Evolutionary conservation across 2,113 vertebrate genomes (phyloP).

Genomic region (Periophthalmus modestus): DNA sequence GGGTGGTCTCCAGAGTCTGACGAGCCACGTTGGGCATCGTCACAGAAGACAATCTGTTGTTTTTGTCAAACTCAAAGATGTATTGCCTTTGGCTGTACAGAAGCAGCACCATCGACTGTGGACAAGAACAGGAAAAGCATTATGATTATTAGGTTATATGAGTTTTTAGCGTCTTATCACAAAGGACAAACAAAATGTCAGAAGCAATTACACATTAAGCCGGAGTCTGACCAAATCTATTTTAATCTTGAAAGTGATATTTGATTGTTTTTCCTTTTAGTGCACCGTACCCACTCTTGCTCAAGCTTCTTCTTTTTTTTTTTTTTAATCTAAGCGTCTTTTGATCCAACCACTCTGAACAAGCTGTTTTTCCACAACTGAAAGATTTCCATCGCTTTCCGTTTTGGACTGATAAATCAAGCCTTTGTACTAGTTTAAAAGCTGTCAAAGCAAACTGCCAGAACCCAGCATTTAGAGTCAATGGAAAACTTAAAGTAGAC

Average conservation of each 20-base stretch:
- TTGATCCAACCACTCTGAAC: slow-evolving; percentile 32
- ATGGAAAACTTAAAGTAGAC: slow-evolving; percentile 20
- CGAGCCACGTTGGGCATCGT: slow-evolving; percentile 98
- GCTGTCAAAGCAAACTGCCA: slow-evolving; percentile 36
- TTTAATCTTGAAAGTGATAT: slow-evolving; percentile 31
- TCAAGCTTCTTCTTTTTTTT: slow-evolving; percentile 23
- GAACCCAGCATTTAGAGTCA: slow-evolving; percentile 19
- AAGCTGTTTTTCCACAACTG: slow-evolving; percentile 16
- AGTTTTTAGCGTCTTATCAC: background rate
- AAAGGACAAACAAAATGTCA: slow-evolving; percentile 26
- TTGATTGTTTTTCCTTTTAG: slow-evolving; percentile 38
- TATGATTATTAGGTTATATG: background rate
- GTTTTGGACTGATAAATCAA: slow-evolving; percentile 41
- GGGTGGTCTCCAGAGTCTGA: slow-evolving; percentile 91
- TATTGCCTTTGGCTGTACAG: slow-evolving; percentile 98
- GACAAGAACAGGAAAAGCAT: slow-evolving; percentile 22
- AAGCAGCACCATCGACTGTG: slow-evolving; percentile 95
- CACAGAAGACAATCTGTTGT: slow-evolving; percentile 90
- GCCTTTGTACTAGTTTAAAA: slow-evolving; percentile 35
- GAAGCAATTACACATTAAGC: slow-evolving; percentile 24
- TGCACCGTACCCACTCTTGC: slow-evolving; percentile 31
- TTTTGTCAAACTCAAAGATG: slow-evolving; percentile 98
- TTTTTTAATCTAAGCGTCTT: slow-evolving; percentile 27
- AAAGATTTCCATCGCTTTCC: slow-evolving; percentile 18
- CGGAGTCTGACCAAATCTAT: slow-evolving; percentile 28